phyloP scores from a whole-genome alignment of 2,888 invertebrate genomes.

The Nebria brevicollis region DNA sequence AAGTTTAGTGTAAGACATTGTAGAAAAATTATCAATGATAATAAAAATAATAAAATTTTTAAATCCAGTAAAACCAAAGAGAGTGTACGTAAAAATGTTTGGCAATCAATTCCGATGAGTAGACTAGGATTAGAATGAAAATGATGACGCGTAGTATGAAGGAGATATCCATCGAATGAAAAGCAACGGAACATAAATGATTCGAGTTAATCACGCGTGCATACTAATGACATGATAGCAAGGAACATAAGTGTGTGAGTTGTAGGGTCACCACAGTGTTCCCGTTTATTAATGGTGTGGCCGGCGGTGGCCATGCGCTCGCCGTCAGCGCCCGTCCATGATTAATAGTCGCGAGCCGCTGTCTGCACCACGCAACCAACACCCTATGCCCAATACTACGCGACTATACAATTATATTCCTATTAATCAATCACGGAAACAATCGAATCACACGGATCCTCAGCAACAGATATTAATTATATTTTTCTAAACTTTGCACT shows the following conservation, averaged over 20 bases:
- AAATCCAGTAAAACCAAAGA: too few species aligned
- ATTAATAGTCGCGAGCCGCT: conserved; percentile 54
- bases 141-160: neutral
- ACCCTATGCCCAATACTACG: conserved; percentile 41
- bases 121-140: too few species aligned
- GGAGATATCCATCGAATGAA: neutral
- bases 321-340: conserved; percentile 53
- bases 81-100: too few species aligned
- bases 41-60: too few species aligned
- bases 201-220: conserved; percentile 18
- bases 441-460: neutral
- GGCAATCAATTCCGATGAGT: too few species aligned
- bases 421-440: conserved; percentile 55
- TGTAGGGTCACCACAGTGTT: conserved; percentile 2
- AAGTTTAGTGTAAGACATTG: too few species aligned
- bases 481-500: conserved; percentile 38
- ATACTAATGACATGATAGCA: conserved; percentile 6
- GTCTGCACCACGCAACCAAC: conserved; percentile 48
- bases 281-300: neutral
- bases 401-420: conserved; percentile 57
- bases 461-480: conserved; percentile 47
- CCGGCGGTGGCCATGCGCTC: conserved; percentile 54
- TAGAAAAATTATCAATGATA: too few species aligned
- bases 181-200: neutral
- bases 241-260: neutral